These are phyloP conservation scores for Alviniconcha marisindica DNA, from an alignment of 1,140 invertebrate genomes.

Conservation along the genomic window DNA sequence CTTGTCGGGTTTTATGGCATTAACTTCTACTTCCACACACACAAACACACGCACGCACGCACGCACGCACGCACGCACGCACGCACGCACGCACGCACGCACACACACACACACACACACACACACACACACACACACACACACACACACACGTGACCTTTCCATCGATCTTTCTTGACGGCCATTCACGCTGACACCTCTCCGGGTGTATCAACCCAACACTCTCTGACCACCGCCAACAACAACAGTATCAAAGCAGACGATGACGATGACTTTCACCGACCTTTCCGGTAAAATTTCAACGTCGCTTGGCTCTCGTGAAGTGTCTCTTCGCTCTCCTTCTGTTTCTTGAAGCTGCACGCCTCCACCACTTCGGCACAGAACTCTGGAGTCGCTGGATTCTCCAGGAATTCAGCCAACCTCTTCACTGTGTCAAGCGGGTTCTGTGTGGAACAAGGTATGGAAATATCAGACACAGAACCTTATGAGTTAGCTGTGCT, in stretches of 20 bases:
- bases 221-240: too few relatives aligned
- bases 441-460: too few relatives aligned
- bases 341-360: constrained; percentile 36
- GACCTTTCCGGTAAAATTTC: constrained; percentile 30
- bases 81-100: not conserved
- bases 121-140: not conserved
- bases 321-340: constrained; percentile 10
- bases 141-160: not conserved
- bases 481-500: too few relatives aligned
- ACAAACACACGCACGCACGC: not conserved
- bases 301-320: not conserved
- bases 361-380: not conserved
- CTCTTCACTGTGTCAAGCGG: constrained; percentile 24
- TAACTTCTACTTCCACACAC: too few relatives aligned
- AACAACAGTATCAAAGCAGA: too few relatives aligned
- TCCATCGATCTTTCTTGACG: not conserved
- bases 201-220: not conserved
- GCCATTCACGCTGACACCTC: not conserved
- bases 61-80: not conserved
- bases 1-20: too few relatives aligned
- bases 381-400: not conserved
- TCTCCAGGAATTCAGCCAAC: constrained; percentile 20
- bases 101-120: constrained; percentile 10
- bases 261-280: too few relatives aligned
- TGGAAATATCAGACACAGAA: too few relatives aligned